A percentile compares a stretch with the other conserved stretches of the same genome.
These are phyloP conservation scores for Chaetodon trifascialis DNA, from an alignment of 2,113 vertebrate species.

Conservation along the genomic window DNA sequence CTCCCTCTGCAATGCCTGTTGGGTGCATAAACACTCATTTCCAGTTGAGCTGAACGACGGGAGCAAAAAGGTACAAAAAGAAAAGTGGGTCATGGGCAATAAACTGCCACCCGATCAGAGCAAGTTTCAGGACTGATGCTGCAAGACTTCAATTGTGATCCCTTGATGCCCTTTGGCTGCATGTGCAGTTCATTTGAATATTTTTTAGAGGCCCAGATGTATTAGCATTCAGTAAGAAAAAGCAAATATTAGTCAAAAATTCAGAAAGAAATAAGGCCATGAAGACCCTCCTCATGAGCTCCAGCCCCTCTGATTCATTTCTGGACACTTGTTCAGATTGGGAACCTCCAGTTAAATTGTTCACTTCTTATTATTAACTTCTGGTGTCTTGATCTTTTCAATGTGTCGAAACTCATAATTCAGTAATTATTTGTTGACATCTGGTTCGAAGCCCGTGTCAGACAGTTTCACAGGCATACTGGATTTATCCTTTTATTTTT, in stretches of 20 bases:
- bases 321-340: too few species aligned
- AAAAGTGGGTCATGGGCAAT: neutral
- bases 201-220: neutral
- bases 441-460: neutral
- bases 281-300: too few species aligned
- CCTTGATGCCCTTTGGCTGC: neutral
- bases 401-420: neutral
- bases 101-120: slow-evolving; percentile 20
- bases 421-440: neutral
- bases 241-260: too few species aligned
- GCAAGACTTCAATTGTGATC: neutral
- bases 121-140: neutral
- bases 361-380: too few species aligned
- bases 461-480: neutral
- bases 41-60: neutral
- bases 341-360: too few species aligned
- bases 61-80: neutral
- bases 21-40: slow-evolving; percentile 13
- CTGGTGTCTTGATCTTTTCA: neutral
- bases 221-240: too few species aligned
- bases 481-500: neutral
- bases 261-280: neutral
- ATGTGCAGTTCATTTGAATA: neutral
- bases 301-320: too few species aligned
- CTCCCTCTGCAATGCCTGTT: neutral